phyloP scores from a whole-genome alignment of 2,797 vertebrate species.

The Octomys mimax region DNA sequence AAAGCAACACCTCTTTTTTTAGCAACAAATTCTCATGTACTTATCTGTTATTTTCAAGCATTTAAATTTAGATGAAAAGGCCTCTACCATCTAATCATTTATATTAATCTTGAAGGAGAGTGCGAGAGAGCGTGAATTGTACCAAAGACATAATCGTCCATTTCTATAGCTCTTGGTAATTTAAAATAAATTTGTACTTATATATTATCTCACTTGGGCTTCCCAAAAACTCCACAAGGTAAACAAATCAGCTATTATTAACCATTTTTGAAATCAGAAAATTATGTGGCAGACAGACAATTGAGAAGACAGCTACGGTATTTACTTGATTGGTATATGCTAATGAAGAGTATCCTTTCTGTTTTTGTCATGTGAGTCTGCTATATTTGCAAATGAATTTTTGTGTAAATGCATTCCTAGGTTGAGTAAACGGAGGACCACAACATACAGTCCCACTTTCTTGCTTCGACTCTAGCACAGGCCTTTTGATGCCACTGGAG shows the following conservation, averaged over 20 bases:
- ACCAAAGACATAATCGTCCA: neutral
- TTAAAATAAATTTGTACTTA: neutral
- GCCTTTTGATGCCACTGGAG: neutral
- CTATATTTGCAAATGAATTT: neutral
- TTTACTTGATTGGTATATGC: neutral
- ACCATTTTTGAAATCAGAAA: neutral
- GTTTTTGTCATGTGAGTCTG: neutral
- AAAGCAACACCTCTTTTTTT: neutral
- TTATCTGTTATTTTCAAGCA: constrained; percentile 5
- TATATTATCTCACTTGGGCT: neutral
- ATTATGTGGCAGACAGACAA: neutral
- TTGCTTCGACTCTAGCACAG: neutral
- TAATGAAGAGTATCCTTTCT: neutral
- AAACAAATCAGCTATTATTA: neutral
- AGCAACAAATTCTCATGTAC: neutral
- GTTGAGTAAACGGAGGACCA: neutral
- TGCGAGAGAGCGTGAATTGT: neutral
- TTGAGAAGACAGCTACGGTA: constrained; percentile 19
- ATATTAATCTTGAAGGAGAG: neutral
- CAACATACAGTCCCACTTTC: neutral
- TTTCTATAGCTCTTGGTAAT: neutral
- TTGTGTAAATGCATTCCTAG: neutral
- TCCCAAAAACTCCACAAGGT: neutral
- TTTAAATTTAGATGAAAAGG: constrained; percentile 22
- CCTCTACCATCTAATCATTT: neutral